A percentile compares a stretch with the other conserved stretches of the same genome.
These are phyloP conservation scores for Lycaena phlaeas DNA, from an alignment of 2,888 invertebrate species.

Conservation along the genomic window DNA sequence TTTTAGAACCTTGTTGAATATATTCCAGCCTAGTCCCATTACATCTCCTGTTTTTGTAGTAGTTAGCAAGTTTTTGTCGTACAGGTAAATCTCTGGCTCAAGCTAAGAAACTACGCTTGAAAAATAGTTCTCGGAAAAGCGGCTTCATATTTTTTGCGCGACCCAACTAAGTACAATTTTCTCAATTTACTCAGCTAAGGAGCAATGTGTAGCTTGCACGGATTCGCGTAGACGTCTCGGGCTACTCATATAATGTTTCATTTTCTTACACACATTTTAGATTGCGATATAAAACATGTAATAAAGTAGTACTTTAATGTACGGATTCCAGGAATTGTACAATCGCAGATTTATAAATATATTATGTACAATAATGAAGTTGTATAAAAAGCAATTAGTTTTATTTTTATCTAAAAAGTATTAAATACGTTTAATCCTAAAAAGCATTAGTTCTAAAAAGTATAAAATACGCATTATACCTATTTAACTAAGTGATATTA, in stretches of 20 bases:
- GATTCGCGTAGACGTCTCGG: constrained; percentile 9
- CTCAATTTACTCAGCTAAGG: constrained; percentile 38
- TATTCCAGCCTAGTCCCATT: background rate
- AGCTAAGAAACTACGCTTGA: constrained; percentile 50
- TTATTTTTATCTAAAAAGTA: no score
- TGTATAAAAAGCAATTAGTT: no score
- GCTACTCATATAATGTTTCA: constrained; percentile 1
- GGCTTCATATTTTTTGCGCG: constrained; percentile 34
- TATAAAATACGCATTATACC: no score
- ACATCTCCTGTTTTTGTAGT: background rate
- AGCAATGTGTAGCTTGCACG: constrained; percentile 15
- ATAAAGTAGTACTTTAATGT: no score
- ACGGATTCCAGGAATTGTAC: no score
- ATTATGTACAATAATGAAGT: no score
- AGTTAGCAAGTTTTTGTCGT: constrained; percentile 4
- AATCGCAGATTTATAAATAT: no score
- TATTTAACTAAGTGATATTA: no score
- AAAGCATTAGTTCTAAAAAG: no score
- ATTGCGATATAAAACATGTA: background rate
- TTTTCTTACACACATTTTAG: background rate
- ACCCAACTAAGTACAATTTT: constrained; percentile 39
- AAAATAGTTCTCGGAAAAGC: constrained; percentile 52
- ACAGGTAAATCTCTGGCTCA: constrained; percentile 47
- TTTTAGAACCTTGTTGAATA: no score
- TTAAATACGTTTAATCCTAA: no score